A percentile compares a stretch with the other conserved stretches of the same genome.
phyloP scores from a whole-genome alignment of 2,888 invertebrate genomes.

The Chloroclysta siterata region DNA sequence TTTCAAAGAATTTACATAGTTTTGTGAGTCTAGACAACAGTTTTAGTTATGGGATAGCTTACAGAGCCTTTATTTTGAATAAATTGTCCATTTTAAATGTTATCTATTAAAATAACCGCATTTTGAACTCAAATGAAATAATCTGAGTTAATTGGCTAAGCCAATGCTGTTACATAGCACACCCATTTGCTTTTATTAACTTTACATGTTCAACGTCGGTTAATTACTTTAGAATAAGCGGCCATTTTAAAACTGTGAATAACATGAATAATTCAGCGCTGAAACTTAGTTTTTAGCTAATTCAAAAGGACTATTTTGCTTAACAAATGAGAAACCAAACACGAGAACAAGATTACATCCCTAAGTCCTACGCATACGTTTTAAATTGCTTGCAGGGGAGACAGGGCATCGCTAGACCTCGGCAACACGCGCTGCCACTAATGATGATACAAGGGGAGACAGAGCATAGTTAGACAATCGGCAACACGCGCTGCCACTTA shows the following conservation, averaged over 20 bases:
- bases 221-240: constrained; percentile 28
- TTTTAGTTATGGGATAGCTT: constrained; percentile 3
- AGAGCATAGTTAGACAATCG: neutral
- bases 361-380: constrained; percentile 46
- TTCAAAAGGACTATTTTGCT: constrained; percentile 46
- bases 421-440: neutral
- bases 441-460: too few relatives aligned
- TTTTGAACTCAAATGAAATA: constrained; percentile 13
- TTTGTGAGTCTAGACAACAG: constrained; percentile 11
- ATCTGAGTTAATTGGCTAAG: constrained; percentile 22
- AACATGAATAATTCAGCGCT: constrained; percentile 36
- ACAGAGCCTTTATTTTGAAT: neutral
- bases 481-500: neutral
- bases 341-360: constrained; percentile 46
- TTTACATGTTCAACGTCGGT: constrained; percentile 20
- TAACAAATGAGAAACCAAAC: constrained; percentile 50
- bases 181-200: constrained; percentile 25
- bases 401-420: constrained; percentile 9
- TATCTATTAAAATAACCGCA: neutral
- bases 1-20: constrained; percentile 12
- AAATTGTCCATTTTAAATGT: constrained; percentile 2
- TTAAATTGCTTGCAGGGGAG: constrained; percentile 50
- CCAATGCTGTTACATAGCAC: constrained; percentile 13
- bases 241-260: constrained; percentile 27
- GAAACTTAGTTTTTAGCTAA: constrained; percentile 39